Conservation (phyloP, 2,888 invertebrate species). For the Hofmannophila pseudospretella region DNA sequence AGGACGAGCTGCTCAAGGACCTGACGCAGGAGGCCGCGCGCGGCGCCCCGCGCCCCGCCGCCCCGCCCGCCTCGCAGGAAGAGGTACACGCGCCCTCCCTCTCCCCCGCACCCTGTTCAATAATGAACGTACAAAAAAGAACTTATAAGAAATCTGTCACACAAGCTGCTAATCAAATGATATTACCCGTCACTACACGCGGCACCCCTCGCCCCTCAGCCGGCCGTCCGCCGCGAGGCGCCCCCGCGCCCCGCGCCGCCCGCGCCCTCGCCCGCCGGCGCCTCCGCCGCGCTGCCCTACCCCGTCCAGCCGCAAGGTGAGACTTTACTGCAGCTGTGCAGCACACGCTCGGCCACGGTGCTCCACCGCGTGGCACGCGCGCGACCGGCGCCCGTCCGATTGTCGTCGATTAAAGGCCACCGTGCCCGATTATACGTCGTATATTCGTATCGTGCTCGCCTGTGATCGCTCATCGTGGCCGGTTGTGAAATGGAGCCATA, state of each 20-base stretch:
- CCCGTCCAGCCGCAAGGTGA: constrained; percentile 82
- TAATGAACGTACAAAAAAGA: too few species aligned
- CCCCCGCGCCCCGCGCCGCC: constrained; percentile 55
- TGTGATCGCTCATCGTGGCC: too few species aligned
- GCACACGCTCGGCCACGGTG: background rate
- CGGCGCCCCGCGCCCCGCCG: constrained; percentile 62
- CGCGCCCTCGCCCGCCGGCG: constrained; percentile 27
- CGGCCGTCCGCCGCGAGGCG: constrained; percentile 34
- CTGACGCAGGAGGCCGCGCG: constrained; percentile 88
- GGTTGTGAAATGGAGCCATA: too few species aligned
- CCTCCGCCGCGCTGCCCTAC: constrained; percentile 80
- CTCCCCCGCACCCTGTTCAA: background rate
- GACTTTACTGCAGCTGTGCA: background rate
- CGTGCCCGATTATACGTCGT: too few species aligned
- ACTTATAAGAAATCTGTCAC: too few species aligned
- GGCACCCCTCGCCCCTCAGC: constrained; percentile 21
- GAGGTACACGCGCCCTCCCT: background rate
- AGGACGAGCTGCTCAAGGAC: constrained; percentile 97
- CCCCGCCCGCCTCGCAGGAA: background rate
- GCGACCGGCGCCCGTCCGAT: background rate
- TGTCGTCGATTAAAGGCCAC: too few species aligned
- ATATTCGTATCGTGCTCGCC: too few species aligned
- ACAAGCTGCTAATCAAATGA: too few species aligned
- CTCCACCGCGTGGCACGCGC: background rate
- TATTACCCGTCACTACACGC: too few species aligned